Base-by-base conservation (phyloP, 1,140 invertebrate genomes). In the Rhyzopertha dominica region DNA sequence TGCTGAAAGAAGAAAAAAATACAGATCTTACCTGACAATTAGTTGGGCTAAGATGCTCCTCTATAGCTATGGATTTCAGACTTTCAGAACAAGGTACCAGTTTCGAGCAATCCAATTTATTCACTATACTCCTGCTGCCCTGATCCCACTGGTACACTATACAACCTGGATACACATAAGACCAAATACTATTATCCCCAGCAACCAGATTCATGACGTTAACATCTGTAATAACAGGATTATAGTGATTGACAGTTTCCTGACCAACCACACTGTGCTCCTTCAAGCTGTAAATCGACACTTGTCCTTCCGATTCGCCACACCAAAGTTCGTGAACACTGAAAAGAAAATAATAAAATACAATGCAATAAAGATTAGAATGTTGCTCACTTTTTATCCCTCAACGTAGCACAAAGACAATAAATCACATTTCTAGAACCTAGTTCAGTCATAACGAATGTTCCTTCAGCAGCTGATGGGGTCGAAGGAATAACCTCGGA, bases 81-180 rank as follows among this genome's bases (percentile, higher is more conserved):
- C 87, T 91, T 67, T 95, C 91, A 1, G 88, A 92, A 61, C 90
- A 93, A 10, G 91, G 91, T 36, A 87, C 82, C 38, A 95, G 70
- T 69, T 94, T 94, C 2, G 88, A 91, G 72, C 90, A 93, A 67
- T 95, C 90, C 31, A 95, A 69, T 53, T 88, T 85, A 54, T 88
- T 87, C 1, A 85, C 65, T 42, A 90, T 81, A 16, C 68, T 71
- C 50, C 81, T 77, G 0, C 73, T 74, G 18, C 66, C 61, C 10
- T 75, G 67, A 54, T 87, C 81, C 88, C 89, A 94, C 60, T 90
- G 86, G 65, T 90, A 90, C 13, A 93, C 84, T 37, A 87, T 76
- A 66, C 84, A 88, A 13, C 86, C 86, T 53, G 75, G 85, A 71
- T 78, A 80, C 2, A 88, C 80, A 56, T 90, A 91, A 0, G 86